Conservation (phyloP, 1,140 invertebrate genomes). For the Metaphire vulgaris region DNA sequence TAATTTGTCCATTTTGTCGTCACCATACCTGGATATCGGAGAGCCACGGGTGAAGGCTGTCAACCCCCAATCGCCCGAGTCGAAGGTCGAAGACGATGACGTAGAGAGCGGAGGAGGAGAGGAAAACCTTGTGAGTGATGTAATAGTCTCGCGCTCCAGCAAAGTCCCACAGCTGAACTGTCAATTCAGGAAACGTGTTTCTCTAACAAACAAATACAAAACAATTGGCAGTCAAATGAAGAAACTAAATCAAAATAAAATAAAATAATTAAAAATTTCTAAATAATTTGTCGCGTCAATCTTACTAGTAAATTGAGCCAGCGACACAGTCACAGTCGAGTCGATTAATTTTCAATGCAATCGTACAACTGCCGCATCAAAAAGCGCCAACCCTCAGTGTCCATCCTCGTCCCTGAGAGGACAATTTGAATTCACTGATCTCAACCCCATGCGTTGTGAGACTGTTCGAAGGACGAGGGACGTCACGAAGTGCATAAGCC, state of each 20-base stretch:
- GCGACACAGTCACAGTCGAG: no score
- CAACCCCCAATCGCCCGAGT: slow-evolving; percentile 32
- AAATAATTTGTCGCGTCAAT: no score
- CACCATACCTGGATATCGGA: slow-evolving; percentile 43
- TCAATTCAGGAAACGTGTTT: slow-evolving; percentile 29
- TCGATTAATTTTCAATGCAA: no score
- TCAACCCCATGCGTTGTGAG: slow-evolving; percentile 20
- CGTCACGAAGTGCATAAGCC: slow-evolving; percentile 31
- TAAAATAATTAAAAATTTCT: no score
- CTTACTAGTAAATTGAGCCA: no score
- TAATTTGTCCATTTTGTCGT: no score
- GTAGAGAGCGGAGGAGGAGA: slow-evolving; percentile 39
- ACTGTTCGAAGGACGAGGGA: background rate
- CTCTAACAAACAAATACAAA: background rate
- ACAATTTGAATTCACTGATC: slow-evolving; percentile 14
- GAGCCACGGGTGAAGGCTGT: slow-evolving; percentile 38
- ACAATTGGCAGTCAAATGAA: background rate
- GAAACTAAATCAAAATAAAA: no score
- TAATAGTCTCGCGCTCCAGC: slow-evolving; percentile 35
- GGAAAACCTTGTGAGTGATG: slow-evolving; percentile 40
- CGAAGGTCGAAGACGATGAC: slow-evolving; percentile 40
- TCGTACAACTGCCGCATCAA: no score
- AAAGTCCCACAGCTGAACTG: slow-evolving; percentile 41
- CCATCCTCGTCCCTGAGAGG: background rate
- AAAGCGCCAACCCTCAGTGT: slow-evolving; percentile 18